Evolutionary conservation across 2,797 vertebrate genomes (phyloP).

Genomic region (Masticophis lateralis): DNA sequence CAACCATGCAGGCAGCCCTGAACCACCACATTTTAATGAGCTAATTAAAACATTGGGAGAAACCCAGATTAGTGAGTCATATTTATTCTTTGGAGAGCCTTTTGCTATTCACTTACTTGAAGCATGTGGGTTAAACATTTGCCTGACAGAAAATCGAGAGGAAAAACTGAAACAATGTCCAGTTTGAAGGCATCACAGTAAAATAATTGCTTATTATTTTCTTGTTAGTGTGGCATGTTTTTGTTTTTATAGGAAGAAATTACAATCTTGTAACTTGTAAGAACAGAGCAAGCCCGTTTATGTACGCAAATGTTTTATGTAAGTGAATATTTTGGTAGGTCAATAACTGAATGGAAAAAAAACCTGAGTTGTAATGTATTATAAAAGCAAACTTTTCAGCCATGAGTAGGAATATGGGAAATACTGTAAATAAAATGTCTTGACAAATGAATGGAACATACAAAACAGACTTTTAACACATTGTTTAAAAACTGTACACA

Average conservation of each 20-base stretch:
- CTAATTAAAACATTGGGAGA: background rate
- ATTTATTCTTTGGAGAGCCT: background rate
- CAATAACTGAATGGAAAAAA: background rate
- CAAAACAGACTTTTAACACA: conserved; percentile 21
- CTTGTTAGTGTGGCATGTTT: background rate
- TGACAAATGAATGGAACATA: background rate
- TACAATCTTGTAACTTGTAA: background rate
- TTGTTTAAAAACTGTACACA: conserved; percentile 29
- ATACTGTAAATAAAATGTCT: conserved; percentile 32
- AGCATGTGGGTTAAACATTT: background rate
- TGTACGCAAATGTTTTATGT: background rate
- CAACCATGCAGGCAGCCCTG: background rate
- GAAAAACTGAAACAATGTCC: background rate
- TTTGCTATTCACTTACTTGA: background rate
- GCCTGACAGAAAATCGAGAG: background rate
- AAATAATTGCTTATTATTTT: background rate
- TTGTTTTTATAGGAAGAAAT: background rate
- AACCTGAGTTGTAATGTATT: accelerated
- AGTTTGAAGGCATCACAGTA: background rate
- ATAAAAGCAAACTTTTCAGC: conserved; percentile 17
- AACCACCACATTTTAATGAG: background rate
- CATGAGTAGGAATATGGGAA: conserved; percentile 23
- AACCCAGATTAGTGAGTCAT: background rate
- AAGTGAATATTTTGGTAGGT: conserved; percentile 10
- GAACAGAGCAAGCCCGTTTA: background rate